Evolutionary conservation across 2,113 vertebrate species (phyloP).

Genomic region (Sigmodon hispidus): DNA sequence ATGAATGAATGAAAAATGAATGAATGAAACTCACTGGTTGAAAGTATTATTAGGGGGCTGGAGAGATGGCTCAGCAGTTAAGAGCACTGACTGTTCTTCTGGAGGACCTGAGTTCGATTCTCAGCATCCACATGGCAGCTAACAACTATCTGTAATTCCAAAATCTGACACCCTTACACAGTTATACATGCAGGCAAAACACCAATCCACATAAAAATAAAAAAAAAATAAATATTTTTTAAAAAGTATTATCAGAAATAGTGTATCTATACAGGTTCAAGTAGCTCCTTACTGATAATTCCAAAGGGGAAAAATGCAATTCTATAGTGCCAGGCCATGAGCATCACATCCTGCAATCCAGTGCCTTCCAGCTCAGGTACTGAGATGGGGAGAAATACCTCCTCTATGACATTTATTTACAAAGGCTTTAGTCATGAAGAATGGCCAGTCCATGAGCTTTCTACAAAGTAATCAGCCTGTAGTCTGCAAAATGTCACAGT

Average conservation of each 20-base stretch:
- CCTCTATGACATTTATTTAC: not conserved
- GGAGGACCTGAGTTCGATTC: too few species aligned
- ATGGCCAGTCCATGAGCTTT: not conserved
- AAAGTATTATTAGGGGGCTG: not conserved
- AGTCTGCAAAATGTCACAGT: constrained; percentile 5
- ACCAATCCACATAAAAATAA: too few species aligned
- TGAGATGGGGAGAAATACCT: too few species aligned
- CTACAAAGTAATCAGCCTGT: not conserved
- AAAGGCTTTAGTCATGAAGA: not conserved
- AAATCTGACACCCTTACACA: too few species aligned
- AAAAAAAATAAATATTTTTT: too few species aligned
- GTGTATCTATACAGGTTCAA: not conserved
- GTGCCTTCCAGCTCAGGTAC: not conserved
- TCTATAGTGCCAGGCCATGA: not conserved
- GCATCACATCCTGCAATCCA: fast-evolving
- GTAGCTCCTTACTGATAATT: not conserved
- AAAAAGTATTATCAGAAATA: not conserved
- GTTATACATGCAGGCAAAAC: too few species aligned
- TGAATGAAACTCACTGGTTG: not conserved
- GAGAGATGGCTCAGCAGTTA: too few species aligned
- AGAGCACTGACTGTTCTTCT: too few species aligned
- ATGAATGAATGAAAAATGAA: not conserved
- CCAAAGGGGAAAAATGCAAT: not conserved
- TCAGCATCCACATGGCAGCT: too few species aligned
- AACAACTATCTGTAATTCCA: too few species aligned